Evolutionary conservation across 2,888 invertebrate species (phyloP), one percentile per base, ranked within the genome.

Genomic region (Hydrotaea cyrtoneurina): DNA sequence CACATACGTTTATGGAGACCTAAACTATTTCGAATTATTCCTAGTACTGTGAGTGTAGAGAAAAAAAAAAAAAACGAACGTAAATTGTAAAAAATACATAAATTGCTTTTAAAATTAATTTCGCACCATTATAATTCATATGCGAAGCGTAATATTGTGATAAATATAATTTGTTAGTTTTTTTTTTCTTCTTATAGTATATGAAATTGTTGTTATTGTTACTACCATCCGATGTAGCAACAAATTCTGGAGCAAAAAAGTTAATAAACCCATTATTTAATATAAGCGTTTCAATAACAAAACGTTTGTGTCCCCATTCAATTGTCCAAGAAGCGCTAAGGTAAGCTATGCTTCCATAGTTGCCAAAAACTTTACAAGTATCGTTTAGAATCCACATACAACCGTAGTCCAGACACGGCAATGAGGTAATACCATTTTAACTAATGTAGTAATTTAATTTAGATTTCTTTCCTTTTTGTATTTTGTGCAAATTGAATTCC

Each of bases 61-160:
- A 31, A 7, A 31, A 7, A 31, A 31, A 7, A 31, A 31, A 31
- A 31, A n/a, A n/a, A 43, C 11, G 43, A 43, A 13, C 50, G n/a
- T 50, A 50, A 15, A n/a, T 50, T 50, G 50, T 50, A 50, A 50
- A 50, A n/a, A 15, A 19, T 15, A 64, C 15, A 75, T 31, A 21
- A 77, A 69, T 21, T 31, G 43, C 31, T 69, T 69, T 57, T 36
- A 69, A 17, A 73, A 80, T 69, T 81, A 76, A 81, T 77, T 81
- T 77, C 17, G 36, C 43, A 23, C 81, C 39, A 81, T 81, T 81
- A 73, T 77, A 72, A 15, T 73, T 39, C 57, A 46, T 59, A 55
- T 31, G 26, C 77, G 53, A 81, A 81, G 77, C 81, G 77, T 81
- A 81, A 77, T 72, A 81, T 81, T 81, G 66, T 77, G 57, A 62